These are phyloP conservation scores for Micoletzkya japonica DNA, from an alignment of 2,888 invertebrate species.

Conservation along the genomic window DNA sequence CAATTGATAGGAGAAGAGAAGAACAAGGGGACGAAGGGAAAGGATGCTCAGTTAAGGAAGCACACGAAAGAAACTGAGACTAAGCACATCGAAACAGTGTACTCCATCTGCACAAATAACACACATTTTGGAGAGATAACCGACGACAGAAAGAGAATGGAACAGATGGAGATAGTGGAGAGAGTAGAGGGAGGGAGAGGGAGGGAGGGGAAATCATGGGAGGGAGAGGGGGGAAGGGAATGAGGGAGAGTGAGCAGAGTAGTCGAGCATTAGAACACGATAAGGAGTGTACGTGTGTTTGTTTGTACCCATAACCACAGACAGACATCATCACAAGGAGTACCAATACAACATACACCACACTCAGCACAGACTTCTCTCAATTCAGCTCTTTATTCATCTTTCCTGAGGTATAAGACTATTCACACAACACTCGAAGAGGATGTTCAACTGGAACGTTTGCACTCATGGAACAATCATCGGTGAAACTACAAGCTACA, in stretches of 20 bases:
- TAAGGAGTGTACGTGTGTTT: slow-evolving; percentile 1
- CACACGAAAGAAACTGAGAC: not conserved
- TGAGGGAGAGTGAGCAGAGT: not conserved
- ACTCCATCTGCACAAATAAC: not conserved
- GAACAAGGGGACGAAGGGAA: not conserved
- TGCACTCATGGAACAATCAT: too few relatives aligned
- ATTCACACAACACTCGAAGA: too few relatives aligned
- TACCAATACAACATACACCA: too few relatives aligned
- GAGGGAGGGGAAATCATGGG: slow-evolving; percentile 9
- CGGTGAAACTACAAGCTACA: too few relatives aligned
- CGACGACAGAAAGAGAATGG: slow-evolving; percentile 19
- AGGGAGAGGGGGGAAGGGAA: slow-evolving; percentile 8
- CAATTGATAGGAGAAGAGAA: slow-evolving; percentile 9
- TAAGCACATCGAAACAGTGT: slow-evolving; percentile 15
- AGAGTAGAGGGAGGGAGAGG: slow-evolving; percentile 4
- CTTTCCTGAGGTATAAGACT: too few relatives aligned
- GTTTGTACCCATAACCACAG: too few relatives aligned
- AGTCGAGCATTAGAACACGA: slow-evolving; percentile 12
- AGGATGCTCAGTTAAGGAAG: not conserved
- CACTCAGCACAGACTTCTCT: too few relatives aligned
- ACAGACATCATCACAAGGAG: too few relatives aligned
- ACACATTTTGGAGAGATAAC: slow-evolving; percentile 29
- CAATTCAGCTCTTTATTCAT: too few relatives aligned
- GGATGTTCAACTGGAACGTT: too few relatives aligned
- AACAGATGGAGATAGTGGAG: slow-evolving; percentile 15